A percentile compares a stretch with the other conserved stretches of the same genome.
phyloP scores from a whole-genome alignment of 2,797 vertebrate species.

The Diplodus sargus region DNA sequence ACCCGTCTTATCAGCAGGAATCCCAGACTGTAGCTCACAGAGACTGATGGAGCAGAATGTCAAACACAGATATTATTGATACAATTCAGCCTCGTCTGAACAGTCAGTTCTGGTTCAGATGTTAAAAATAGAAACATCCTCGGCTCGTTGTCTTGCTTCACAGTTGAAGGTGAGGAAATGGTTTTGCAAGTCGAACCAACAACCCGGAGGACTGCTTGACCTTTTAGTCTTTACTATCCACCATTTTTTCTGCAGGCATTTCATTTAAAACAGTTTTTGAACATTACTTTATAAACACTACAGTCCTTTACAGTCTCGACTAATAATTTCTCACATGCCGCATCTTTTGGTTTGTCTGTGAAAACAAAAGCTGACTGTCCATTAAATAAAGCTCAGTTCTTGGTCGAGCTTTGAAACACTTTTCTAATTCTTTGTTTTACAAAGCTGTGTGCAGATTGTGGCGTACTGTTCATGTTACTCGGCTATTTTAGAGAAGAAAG shows the following conservation, averaged over 20 bases:
- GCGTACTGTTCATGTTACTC: neutral
- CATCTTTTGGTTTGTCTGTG: neutral
- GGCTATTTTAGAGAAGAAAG: neutral
- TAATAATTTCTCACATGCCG: neutral
- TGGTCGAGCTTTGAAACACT: neutral
- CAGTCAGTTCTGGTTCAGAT: neutral
- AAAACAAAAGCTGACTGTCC: neutral
- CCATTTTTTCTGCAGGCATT: too few species aligned
- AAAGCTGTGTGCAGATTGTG: neutral
- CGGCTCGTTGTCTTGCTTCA: neutral
- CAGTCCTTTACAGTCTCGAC: too few species aligned
- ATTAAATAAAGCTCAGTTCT: neutral
- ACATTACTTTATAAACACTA: too few species aligned
- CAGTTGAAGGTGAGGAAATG: neutral
- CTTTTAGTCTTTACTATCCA: too few species aligned
- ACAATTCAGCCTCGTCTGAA: neutral
- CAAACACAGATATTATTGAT: slow-evolving; percentile 2
- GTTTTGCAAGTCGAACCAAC: neutral
- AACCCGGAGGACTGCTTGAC: neutral
- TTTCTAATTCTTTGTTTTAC: neutral
- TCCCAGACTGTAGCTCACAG: neutral
- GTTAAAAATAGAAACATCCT: neutral
- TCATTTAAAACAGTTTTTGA: too few species aligned
- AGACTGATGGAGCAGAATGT: neutral
- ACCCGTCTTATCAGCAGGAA: neutral